Conservation (phyloP, 2,113 vertebrate species). For the Rallus limicola region DNA sequence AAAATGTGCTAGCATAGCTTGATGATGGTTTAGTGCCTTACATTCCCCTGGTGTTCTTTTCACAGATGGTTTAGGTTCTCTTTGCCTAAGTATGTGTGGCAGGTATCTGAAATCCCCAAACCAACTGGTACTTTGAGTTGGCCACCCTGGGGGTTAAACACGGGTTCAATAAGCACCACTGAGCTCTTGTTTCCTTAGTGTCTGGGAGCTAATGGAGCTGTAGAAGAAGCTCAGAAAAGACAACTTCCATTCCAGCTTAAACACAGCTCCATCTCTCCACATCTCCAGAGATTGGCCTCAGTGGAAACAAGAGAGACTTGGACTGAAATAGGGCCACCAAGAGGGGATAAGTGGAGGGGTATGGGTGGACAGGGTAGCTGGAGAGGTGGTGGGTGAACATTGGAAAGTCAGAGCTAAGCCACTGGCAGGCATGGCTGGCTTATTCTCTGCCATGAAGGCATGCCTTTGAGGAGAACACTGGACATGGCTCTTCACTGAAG, state of each 20-base stretch:
- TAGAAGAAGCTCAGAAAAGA: neutral
- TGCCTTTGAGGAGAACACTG: neutral
- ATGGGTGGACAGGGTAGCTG: neutral
- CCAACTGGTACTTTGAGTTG: conserved; percentile 10
- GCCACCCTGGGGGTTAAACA: neutral
- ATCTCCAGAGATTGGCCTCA: neutral
- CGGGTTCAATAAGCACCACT: neutral
- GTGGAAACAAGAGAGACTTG: neutral
- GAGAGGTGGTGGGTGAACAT: neutral
- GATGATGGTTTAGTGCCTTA: neutral
- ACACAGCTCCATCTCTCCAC: neutral
- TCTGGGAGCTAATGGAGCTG: neutral
- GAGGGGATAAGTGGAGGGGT: neutral
- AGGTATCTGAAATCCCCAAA: neutral
- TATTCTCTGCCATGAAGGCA: accelerated
- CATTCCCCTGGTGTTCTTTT: neutral
- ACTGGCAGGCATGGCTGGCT: neutral
- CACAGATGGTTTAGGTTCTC: neutral
- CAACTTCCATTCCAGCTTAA: neutral
- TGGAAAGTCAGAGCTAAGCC: neutral
- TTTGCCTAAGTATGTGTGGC: neutral
- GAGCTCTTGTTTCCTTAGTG: conserved; percentile 30
- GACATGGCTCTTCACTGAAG: neutral
- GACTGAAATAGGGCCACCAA: neutral
- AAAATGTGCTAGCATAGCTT: neutral